Conservation (phyloP, 2,797 vertebrate species). For the Gymnopithys bicolor region DNA sequence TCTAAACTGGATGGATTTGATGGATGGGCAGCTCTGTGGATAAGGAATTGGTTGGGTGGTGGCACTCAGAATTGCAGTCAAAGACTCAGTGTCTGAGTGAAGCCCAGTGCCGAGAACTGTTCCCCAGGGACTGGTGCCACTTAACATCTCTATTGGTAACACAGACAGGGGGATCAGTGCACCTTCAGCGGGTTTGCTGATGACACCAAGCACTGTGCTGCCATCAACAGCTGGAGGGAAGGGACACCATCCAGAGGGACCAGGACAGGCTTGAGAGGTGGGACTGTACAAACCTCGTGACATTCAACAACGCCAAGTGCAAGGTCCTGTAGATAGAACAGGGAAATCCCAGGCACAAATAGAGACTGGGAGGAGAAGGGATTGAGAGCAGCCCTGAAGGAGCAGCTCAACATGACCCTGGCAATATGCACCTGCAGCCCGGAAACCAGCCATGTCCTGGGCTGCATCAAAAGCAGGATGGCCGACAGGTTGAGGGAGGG, state of each 20-base stretch:
- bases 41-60: not conserved
- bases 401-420: not conserved
- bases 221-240: not conserved
- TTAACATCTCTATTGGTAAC: not conserved
- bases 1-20: not conserved
- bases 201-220: not conserved
- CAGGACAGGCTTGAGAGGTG: not conserved
- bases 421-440: not conserved
- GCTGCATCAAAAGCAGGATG: not conserved
- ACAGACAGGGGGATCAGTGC: not conserved
- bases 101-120: not conserved
- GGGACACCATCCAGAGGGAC: not conserved
- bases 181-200: not conserved
- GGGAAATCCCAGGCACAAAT: not conserved
- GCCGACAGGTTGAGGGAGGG: not conserved
- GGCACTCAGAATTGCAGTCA: not conserved
- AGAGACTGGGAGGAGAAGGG: not conserved
- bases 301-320: not conserved
- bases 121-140: not conserved
- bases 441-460: not conserved
- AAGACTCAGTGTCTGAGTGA: not conserved
- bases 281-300: accelerated
- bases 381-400: not conserved
- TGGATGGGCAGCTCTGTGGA: not conserved
- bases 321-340: not conserved